phyloP scores from a whole-genome alignment of 2,888 invertebrate genomes.

The Cepaea hortensis region DNA sequence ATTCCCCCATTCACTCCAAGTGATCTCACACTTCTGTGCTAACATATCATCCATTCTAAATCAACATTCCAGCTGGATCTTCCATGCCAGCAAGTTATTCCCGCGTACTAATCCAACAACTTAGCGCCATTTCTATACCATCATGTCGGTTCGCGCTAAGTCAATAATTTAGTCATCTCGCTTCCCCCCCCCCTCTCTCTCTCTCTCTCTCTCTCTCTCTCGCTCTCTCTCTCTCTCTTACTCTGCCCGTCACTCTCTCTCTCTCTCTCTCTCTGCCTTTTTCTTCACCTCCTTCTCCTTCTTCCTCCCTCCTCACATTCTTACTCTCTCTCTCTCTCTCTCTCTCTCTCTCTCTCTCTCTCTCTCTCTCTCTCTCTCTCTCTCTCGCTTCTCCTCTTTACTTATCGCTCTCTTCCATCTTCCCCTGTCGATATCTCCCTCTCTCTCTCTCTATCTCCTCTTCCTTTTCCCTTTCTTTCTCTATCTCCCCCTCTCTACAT shows the following conservation, averaged over 20 bases:
- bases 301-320: not conserved
- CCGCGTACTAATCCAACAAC: too few relatives aligned
- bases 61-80: too few relatives aligned
- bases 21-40: too few relatives aligned
- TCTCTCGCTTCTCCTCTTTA: not conserved
- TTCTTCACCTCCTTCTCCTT: not conserved
- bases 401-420: not conserved
- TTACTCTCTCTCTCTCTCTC: not conserved
- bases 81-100: too few relatives aligned
- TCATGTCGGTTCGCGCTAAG: too few relatives aligned
- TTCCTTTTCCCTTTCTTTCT: not conserved
- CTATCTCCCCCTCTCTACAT: not conserved
- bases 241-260: not conserved
- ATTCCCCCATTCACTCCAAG: too few relatives aligned
- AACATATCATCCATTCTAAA: too few relatives aligned
- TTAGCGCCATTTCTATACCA: too few relatives aligned
- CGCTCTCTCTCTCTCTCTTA: not conserved
- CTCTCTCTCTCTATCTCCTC: not conserved
- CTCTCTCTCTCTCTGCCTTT: not conserved
- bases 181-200: not conserved
- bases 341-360: too few relatives aligned
- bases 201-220: not conserved
- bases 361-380: not conserved
- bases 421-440: not conserved
- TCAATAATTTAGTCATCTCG: not conserved